Percentiles rank a stretch among this genome's conserved stretches.
phyloP scores from a whole-genome alignment of 2,113 vertebrate genomes.

The Melanocharis versteri region DNA sequence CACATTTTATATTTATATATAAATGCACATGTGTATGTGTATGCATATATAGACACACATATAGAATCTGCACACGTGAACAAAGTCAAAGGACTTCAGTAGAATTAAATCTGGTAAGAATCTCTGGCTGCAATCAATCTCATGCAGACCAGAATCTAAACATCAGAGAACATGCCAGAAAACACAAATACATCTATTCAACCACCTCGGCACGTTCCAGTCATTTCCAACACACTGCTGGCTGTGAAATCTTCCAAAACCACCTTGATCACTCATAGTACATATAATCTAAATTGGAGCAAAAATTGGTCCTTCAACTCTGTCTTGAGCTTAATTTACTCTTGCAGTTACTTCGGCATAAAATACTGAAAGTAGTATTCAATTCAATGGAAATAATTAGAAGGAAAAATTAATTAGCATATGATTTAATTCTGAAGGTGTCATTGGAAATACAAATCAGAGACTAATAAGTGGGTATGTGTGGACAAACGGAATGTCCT shows the following conservation, averaged over 20 bases:
- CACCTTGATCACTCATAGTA: not conserved
- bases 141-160: not conserved
- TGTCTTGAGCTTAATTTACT: not conserved
- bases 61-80: not conserved
- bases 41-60: fast-evolving
- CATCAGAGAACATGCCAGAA: not conserved
- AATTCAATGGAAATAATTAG: not conserved
- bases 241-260: not conserved
- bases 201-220: not conserved
- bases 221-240: not conserved
- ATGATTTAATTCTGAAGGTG: not conserved
- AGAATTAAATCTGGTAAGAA: not conserved
- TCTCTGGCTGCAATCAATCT: not conserved
- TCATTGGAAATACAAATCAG: not conserved
- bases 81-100: not conserved
- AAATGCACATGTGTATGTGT: not conserved
- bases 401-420: not conserved
- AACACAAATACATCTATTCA: not conserved
- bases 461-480: not conserved
- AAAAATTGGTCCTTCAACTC: not conserved
- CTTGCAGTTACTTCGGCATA: not conserved
- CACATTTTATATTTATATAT: not conserved
- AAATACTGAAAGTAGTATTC: not conserved
- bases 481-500: not conserved
- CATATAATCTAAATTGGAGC: not conserved